These are phyloP conservation scores for Dinoponera quadriceps DNA, from an alignment of 1,140 invertebrate genomes.

Conservation along the genomic window DNA sequence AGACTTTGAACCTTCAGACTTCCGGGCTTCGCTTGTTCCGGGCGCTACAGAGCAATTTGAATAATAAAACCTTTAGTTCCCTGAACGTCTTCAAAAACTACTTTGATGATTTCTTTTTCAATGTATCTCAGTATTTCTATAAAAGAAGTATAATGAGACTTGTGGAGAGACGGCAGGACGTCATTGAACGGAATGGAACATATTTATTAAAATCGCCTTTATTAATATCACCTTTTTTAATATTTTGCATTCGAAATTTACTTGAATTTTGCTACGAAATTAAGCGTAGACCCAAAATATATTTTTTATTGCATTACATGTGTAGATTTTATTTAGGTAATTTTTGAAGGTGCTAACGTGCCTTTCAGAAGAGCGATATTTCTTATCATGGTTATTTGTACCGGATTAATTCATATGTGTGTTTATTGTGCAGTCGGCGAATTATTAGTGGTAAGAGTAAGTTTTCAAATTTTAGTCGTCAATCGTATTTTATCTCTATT, in stretches of 20 bases:
- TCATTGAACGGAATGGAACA: too few species aligned
- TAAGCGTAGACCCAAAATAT: neutral
- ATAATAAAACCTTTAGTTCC: neutral
- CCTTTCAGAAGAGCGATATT: neutral
- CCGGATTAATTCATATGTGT: slow-evolving; percentile 14
- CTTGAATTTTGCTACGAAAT: too few species aligned
- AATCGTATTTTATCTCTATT: neutral
- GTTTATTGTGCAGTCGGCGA: slow-evolving; percentile 32
- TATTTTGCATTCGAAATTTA: too few species aligned
- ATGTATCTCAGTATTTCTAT: neutral
- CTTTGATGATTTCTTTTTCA: neutral
- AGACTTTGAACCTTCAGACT: too few species aligned
- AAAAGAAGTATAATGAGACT: too few species aligned
- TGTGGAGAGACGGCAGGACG: too few species aligned
- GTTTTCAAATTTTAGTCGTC: too few species aligned
- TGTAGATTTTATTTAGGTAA: neutral
- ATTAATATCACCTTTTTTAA: too few species aligned
- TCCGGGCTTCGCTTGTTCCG: too few species aligned
- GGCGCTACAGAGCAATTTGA: neutral
- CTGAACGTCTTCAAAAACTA: neutral
- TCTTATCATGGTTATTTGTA: neutral
- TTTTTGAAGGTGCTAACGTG: neutral
- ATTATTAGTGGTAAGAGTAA: slow-evolving; percentile 19
- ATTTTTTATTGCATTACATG: neutral
- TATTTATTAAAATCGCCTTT: too few species aligned